phyloP scores from a whole-genome alignment of 2,113 vertebrate genomes.

The Microcebus griseorufus region DNA sequence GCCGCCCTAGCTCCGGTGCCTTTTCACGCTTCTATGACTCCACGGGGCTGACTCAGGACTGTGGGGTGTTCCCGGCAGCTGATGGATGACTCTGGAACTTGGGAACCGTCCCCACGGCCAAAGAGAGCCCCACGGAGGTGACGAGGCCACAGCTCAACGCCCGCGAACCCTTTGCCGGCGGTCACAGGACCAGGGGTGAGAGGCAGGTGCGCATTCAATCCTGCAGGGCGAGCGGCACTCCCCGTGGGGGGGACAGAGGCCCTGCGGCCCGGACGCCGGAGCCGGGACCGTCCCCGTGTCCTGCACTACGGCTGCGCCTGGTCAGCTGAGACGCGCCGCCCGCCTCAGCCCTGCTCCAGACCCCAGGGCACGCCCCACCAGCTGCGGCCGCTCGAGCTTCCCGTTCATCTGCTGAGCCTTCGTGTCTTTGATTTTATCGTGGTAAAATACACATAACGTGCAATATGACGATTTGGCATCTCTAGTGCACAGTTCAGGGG shows the following conservation, averaged over 20 bases:
- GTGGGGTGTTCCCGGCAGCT: not conserved
- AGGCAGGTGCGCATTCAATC: not conserved
- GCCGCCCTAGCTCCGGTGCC: fast-evolving
- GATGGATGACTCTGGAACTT: not conserved
- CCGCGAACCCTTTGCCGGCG: fast-evolving
- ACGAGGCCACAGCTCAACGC: not conserved
- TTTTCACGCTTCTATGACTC: not conserved
- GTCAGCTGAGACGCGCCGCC: fast-evolving
- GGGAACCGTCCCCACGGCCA: not conserved
- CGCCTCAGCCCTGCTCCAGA: not conserved
- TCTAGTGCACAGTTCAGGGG: not conserved
- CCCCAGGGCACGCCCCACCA: not conserved
- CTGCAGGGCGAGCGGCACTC: not conserved
- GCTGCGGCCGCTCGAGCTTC: not conserved
- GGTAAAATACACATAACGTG: not conserved
- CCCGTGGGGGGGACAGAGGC: not conserved
- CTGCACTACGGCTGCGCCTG: not conserved
- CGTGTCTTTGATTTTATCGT: not conserved
- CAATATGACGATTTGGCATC: fast-evolving
- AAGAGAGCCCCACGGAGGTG: not conserved
- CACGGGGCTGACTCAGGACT: too few species aligned
- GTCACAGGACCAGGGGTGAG: not conserved
- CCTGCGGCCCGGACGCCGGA: not conserved
- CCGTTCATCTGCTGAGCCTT: not conserved
- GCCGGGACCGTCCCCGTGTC: not conserved